Evolutionary conservation across 2,113 vertebrate genomes (phyloP).

Genomic region (Gasterosteus aculeatus): DNA sequence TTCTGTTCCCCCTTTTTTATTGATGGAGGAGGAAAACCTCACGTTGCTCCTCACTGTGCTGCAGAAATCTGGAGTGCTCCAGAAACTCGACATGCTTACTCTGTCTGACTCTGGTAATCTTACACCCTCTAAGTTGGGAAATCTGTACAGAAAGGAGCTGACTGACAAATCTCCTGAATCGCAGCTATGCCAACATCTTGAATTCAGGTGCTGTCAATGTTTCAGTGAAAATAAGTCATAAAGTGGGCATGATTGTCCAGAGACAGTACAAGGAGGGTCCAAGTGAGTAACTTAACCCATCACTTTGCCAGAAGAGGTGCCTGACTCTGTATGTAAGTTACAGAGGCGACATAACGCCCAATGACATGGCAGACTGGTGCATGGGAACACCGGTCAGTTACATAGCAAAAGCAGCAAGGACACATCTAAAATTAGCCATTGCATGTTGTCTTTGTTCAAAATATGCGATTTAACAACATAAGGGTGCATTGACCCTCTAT

Average conservation of each 20-base stretch:
- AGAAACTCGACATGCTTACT: background rate
- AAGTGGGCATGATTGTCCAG: background rate
- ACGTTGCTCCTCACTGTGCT: slow-evolving; percentile 20
- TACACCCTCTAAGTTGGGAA: background rate
- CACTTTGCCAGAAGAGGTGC: slow-evolving; percentile 12
- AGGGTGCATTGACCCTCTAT: background rate
- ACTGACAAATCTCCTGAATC: background rate
- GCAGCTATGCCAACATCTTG: background rate
- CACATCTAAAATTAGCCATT: slow-evolving; percentile 15
- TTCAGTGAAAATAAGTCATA: slow-evolving; percentile 34
- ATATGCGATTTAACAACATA: slow-evolving; percentile 1
- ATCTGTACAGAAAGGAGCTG: background rate
- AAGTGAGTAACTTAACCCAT: slow-evolving; percentile 33
- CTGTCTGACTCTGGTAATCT: background rate
- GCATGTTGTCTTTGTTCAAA: slow-evolving; percentile 4
- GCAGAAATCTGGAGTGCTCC: slow-evolving; percentile 40
- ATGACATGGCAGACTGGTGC: background rate
- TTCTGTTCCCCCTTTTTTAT: background rate
- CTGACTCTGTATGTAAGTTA: slow-evolving; percentile 1
- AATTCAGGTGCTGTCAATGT: background rate
- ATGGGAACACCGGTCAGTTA: slow-evolving; percentile 12
- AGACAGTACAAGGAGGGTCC: slow-evolving; percentile 30
- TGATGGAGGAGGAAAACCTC: slow-evolving; percentile 47
- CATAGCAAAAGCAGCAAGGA: slow-evolving; percentile 24
- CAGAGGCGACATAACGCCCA: background rate